Evolutionary conservation across 2,113 vertebrate genomes (phyloP), one percentile per base, ranked within the genome.

Genomic region (Ammodytes marinus): DNA sequence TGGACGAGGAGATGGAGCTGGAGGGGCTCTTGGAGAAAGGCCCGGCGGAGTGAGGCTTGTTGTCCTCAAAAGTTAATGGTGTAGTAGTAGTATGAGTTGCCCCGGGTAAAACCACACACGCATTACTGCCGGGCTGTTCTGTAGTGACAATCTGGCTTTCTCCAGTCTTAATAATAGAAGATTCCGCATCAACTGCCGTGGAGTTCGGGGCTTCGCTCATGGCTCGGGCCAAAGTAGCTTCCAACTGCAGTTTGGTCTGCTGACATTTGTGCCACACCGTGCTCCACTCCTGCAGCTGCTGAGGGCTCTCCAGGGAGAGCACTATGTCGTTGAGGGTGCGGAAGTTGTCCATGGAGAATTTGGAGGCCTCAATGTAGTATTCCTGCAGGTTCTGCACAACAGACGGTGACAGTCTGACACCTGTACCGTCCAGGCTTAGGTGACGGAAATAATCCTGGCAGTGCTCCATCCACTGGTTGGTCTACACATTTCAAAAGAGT

Each of bases 271-370:
- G 87, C 95, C 95, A 95, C 65, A 95, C 76, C 0, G 80, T 4
- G 46, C 91, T 96, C 94, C 95, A 95, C 69, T 88, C 94, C 55
- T 92, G 78, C 57, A 94, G 89, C 76, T 95, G 94, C 61, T 84
- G 88, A 19, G 86, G 82, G 46, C 93, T 93, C n/a, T 91, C 91
- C 74, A 96, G 89, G 6, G 90, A 89, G 5, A 91, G 69, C 53
- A 94, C 93, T 74, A 88, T 95, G 77, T 86, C 78, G 6, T 94
- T 94, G 7, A 95, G 91, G 6, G 88, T 61, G 75, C 92, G 93
- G 87, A 96, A 95, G 86, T 95, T 96, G 49, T 96, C 94, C 27
- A 85, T 50, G 15, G 94, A 95, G 87, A 96, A 94, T 67, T 95
- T 95, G 35, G 86, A 76, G 11, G 94, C 95, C 77, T 96, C 95